Base-by-base conservation (phyloP, 1,140 invertebrate genomes). In the Drosophila pallidifrons region DNA sequence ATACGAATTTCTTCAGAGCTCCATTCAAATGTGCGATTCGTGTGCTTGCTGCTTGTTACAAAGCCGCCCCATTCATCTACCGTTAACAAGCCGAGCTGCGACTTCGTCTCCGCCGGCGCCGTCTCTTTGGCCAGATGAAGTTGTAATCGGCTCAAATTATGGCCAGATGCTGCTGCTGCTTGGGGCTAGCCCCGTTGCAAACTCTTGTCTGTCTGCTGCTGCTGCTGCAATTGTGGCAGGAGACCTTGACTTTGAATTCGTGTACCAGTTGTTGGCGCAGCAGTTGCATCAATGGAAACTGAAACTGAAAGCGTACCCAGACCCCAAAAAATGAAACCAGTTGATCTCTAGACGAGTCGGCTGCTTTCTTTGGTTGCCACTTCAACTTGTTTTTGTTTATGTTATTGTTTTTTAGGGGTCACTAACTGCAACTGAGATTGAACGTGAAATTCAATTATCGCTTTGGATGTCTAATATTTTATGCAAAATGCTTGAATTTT, bases 171-270 rank as follows among this genome's bases (percentile, higher is more conserved):
- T 38, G 51, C 28, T 74, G 35, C 28, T 74, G 35, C 10, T 38
- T 38, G 76, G 70, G 66, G 55, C 77, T 75, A 69, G 69, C 59
- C 66, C 43, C 63, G 32, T 70, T 47, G 63, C 38, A 54, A 15
- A 20, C 35, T 20, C 35, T 64, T 10, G 35, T 10, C 20, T 25
- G 20, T 38, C 35, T 38, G 30, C 20, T 38, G 35, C 8, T 72
- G 52, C 20, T 16, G 61, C 38, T 63, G 59, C 32, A 55, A 45
- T 45, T 61, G 65, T 46, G 43, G 16, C 45, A 25, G 51, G 51
- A 88, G 80, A 81, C 83, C 83, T 87, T 87, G 83, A 87, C 83
- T 87, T 87, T 87, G 83, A 88, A 72, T 16, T 54, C 30, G 15
- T 15, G 51, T 49, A 49, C 47, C 13, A 20, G 25, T 30, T 43